Evolutionary conservation across 64 coral and sea anemone genomes (phyloP).

Genomic region (Pocillopora damicornis): DNA sequence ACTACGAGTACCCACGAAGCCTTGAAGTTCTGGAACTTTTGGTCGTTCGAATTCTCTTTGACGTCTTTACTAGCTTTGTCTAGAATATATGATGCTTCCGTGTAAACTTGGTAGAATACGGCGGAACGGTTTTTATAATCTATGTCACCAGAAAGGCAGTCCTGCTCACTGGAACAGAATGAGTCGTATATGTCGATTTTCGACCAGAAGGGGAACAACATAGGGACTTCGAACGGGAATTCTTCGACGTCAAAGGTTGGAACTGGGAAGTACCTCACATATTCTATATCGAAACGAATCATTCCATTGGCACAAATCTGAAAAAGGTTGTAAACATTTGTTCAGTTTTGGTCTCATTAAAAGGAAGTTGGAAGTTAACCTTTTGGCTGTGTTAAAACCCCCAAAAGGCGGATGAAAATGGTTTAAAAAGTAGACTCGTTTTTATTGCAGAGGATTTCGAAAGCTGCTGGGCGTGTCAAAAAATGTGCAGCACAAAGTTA

Average conservation of each 20-base stretch:
- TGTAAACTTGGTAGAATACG: slow-evolving; percentile 36
- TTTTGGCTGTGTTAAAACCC: neutral
- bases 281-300: neutral
- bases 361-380: neutral
- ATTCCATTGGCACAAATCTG: slow-evolving; percentile 38
- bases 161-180: neutral
- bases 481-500: no score
- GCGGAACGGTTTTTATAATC: slow-evolving; percentile 23
- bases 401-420: no score
- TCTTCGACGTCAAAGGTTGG: neutral
- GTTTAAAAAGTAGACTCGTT: no score
- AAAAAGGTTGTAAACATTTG: neutral
- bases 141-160: neutral
- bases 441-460: no score
- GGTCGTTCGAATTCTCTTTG: neutral
- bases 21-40: slow-evolving; percentile 1
- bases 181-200: neutral
- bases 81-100: neutral
- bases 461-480: no score
- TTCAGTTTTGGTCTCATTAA: neutral
- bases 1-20: slow-evolving; percentile 42
- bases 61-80: slow-evolving; percentile 23
- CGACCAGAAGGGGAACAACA: slow-evolving; percentile 27
- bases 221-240: neutral
- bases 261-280: neutral